Evolutionary conservation across 2,113 vertebrate species (phyloP), one percentile per base, ranked within the genome.

Genomic region (Dryoscopus gambensis): DNA sequence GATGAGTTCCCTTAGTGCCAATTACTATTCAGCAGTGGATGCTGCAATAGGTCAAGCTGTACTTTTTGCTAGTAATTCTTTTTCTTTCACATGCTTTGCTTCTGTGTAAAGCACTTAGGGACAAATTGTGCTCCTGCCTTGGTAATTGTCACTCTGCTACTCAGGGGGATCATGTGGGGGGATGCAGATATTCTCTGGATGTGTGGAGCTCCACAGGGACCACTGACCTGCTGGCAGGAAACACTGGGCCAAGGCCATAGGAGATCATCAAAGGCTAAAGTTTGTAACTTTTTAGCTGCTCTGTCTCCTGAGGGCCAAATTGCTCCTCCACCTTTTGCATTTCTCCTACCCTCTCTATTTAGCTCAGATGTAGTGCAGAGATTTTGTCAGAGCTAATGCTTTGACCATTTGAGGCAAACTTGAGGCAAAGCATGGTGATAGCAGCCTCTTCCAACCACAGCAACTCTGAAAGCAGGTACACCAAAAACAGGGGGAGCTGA

Each of bases 11-110:
- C 76, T 74, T 57, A 53, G 76, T 89, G 88, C 83, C 95, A 92
- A 84, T 95, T 95, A 42, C 76, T 89, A 13, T 96, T 93, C 83
- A 92, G 90, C 46, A 84, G 64, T 42, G 42, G 60, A 81, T 78
- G 60, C 85, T 93, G 93, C 90, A 92, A 33, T 95, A 95, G 96
- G 90, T 95, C 92, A 90, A 86, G 69, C 85, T 96, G 88, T 89
- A 84, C 64, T 84, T 92, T 88, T 71, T 93, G 68, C 71, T 73
- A 62, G 87, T 83, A 15, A 3, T 69, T 52, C 33, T 62, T 57
- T 79, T 89, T 64, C 84, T 86, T 86, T 44, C 77, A 82, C 53
- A 50, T 76, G 57, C 83, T 40, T 81, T 86, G 55, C 83, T 94
- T 91, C 89, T 82, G 60, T 84, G 76, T 69, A 82, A 89, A 94